Evolutionary conservation across 92 coral and sea anemone genomes (phyloP), one percentile per base, ranked within the genome.

Genomic region (Zoanthus solanderi): DNA sequence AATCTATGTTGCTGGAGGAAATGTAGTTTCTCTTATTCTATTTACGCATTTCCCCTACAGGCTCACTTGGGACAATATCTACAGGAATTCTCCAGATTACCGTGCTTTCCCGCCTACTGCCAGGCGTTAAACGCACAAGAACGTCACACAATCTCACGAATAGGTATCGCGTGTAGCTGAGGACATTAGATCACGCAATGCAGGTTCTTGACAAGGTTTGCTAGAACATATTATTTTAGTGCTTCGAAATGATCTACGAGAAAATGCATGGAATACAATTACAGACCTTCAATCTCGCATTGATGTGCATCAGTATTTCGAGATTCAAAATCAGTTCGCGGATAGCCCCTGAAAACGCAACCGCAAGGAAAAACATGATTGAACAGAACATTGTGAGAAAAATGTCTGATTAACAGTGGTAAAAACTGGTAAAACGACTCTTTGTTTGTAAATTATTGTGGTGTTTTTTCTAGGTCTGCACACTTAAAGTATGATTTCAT

Each of bases 101-200:
- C 97, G 53, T 97, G 94, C 60, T 97, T 87, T 66, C 94, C 94
- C 54, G 89, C 97, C 68, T 97, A 93, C 87, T 91, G 92, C 37
- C 95, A 95, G 89, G 95, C 98, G 7, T 92, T 97, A 75, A 95
- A 94, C 79, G 94, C 99, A 10, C 91, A 92, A 61, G 99, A 97
- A 72, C 93, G 87, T 46, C 98, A 97, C 91, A 97, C 99, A 29
- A 84, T 97, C 58, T 87, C 96, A 50, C 92, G 91, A 88, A 96
- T 96, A 53, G 99, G 98, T 28, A 90, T 95, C 23, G 83, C 89
- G 45, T 75, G 95, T 16, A 81, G 85, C 75, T 81, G 85, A 81
- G 75, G 28, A 5, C 12, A 32, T 31, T 28, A 11, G 14, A 2
- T 46, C 67, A 76, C 28, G 23, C 29, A 76, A 52, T 67, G 5